phyloP scores from a whole-genome alignment of 2,797 vertebrate species.

The Sarcophilus harrisii region DNA sequence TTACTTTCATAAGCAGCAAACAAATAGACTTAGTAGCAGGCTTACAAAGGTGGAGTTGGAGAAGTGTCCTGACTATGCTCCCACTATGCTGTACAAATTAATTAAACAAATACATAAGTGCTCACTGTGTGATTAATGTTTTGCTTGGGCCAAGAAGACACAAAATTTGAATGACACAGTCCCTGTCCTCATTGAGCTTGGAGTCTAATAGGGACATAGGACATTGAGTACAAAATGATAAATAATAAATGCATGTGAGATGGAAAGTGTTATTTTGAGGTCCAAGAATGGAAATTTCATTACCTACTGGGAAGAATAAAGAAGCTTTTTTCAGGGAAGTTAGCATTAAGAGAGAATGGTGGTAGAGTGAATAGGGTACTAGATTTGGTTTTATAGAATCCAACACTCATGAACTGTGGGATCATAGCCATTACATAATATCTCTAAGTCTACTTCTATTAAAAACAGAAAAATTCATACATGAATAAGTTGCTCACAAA shows the following conservation, averaged over 20 bases:
- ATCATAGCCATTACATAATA: background rate
- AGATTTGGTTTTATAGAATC: background rate
- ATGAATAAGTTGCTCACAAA: background rate
- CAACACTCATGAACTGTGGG: background rate
- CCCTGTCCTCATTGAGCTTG: background rate
- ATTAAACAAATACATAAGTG: background rate
- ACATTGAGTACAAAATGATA: background rate
- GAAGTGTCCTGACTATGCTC: background rate
- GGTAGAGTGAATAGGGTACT: background rate
- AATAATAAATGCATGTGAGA: background rate
- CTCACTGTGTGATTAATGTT: background rate
- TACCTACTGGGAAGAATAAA: background rate
- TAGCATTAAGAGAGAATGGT: background rate
- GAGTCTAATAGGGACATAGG: background rate
- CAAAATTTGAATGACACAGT: background rate
- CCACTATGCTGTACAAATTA: background rate
- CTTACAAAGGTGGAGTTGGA: background rate
- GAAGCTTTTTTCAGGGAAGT: background rate
- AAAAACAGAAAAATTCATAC: background rate
- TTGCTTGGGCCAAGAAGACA: background rate
- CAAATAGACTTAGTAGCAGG: slow-evolving; percentile 36
- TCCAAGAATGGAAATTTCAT: background rate
- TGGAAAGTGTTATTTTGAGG: background rate
- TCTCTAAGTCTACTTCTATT: background rate
- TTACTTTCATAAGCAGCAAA: slow-evolving; percentile 66